Evolutionary conservation across 2,888 invertebrate genomes (phyloP), one percentile per base, ranked within the genome.

Genomic region (Scaptomyza flava): DNA sequence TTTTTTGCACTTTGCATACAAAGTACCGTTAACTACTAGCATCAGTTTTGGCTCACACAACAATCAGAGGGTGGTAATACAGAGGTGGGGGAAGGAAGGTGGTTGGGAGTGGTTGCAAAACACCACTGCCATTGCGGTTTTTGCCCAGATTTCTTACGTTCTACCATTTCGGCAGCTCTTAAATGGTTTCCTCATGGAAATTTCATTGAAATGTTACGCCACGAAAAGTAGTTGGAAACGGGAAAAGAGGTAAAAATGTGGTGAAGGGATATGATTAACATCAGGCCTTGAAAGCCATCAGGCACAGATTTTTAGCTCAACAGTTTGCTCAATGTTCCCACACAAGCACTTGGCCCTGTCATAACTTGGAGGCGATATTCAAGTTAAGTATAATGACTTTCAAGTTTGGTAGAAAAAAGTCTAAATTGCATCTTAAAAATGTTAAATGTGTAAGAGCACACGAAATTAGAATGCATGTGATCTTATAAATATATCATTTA

Each of bases 1-100:
- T 74, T 87, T 85, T 89, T 86, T 83, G 82, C 89, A 89, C 83
- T 90, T 90, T 90, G 90, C 89, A 90, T 90, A 90, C 82, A 90
- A 90, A 90, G 89, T 89, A 79, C 79, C 84, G 79, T 89, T 89
- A 87, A 90, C 86, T 84, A 83, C 79, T 79, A 68, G 87, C 79
- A 85, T 77, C 84, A 81, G 78, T 84, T 81, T 78, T 76, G 62
- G 34, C 60, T 71, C 81, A 62, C 71, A 84, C 78, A 81, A 83
- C 84, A 87, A 74, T 67, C 52, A 42, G 34, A 2, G 9, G 78
- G 56, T n/a, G 41, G 41, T 3, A 4, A 53, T 14, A 17, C 4
- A 27, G 12, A 58, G 46, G 11, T 7, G 5, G 17, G 5, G 17
- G 14, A 12, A 14, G 4, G 23, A 3, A 23, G 2, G 23, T 23